Evolutionary conservation across 2,797 vertebrate genomes (phyloP), one percentile per base, ranked within the genome.

Genomic region (Sebastes paucispinis): DNA sequence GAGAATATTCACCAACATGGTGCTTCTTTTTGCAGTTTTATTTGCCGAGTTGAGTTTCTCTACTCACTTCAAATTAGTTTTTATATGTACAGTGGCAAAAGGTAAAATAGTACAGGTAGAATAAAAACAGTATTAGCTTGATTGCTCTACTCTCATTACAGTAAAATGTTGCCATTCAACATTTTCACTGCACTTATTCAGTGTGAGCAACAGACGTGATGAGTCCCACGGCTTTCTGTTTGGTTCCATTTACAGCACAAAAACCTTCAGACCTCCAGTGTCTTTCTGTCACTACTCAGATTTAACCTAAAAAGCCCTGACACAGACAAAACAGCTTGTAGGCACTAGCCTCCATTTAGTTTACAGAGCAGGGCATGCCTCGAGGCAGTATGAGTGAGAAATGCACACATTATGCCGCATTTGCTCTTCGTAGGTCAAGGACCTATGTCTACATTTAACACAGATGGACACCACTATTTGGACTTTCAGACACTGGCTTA

Each of bases 281-380:
- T 65, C 27, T 73, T 69, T 54, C 67, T 66, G 72, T 69, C 80
- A 85, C 72, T 52, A 32, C 68, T 69, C 14, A 52, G 18, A 75
- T 54, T 50, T 27, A 43, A 69, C 36, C 70, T 64, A 29, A 81
- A 87, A 86, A 77, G 24, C n/a, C 43, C 68, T 71, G 77, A 87
- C 71, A 80, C 39, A 62, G 69, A 87, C 68, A 86, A 76, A 84
- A 81, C 64, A 69, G 43, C 36, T 34, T 71, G 79, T 43, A 76
- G 79, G n/a, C 55, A 75, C 57, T 32, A 70, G 66, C 25, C 58
- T 78, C 62, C 55, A 71, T 79, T 79, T 75, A 79, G 58, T 84
- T 77, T 77, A 84, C 54, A 82, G 74, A 74, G 71, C 36, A 55
- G 55, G 67, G 60, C 54, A 77, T 54, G 63, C 52, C 75, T 82